Percentiles rank a stretch among this genome's conserved stretches.
These are phyloP conservation scores for Penaeus chinensis DNA, from an alignment of 1,140 invertebrate genomes.

Conservation along the genomic window DNA sequence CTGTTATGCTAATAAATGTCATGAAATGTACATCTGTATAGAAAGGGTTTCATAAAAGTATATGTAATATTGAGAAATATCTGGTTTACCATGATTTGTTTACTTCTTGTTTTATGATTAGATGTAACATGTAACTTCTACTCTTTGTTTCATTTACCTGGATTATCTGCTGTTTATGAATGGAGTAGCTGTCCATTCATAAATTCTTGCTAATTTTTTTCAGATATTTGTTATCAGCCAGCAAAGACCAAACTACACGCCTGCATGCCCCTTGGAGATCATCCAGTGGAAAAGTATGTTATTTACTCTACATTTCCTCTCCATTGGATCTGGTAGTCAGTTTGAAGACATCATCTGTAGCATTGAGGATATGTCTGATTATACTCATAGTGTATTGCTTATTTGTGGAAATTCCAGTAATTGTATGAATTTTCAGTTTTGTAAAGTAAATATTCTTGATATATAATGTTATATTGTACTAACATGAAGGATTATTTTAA, in stretches of 20 bases:
- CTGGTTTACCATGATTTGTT: background rate
- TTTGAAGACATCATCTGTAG: too few species aligned
- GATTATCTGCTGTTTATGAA: background rate
- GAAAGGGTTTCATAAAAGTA: too few species aligned
- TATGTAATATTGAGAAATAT: background rate
- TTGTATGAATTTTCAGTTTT: too few species aligned
- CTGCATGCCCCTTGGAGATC: conserved; percentile 84
- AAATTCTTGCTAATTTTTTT: background rate
- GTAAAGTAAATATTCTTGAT: too few species aligned
- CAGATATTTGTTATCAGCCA: conserved; percentile 77
- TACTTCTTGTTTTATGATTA: background rate
- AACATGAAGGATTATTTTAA: too few species aligned
- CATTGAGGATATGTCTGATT: too few species aligned
- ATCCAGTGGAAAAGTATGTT: background rate
- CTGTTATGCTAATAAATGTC: too few species aligned
- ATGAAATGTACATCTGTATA: too few species aligned
- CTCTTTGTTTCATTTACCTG: background rate
- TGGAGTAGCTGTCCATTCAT: background rate
- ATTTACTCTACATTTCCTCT: background rate
- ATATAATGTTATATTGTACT: too few species aligned
- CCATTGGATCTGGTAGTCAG: too few species aligned
- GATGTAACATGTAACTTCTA: background rate
- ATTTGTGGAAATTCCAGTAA: too few species aligned
- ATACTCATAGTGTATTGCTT: too few species aligned
- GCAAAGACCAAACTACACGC: conserved; percentile 90